Conservation (phyloP, 1,140 invertebrate species). For the Triops cancriformis region DNA sequence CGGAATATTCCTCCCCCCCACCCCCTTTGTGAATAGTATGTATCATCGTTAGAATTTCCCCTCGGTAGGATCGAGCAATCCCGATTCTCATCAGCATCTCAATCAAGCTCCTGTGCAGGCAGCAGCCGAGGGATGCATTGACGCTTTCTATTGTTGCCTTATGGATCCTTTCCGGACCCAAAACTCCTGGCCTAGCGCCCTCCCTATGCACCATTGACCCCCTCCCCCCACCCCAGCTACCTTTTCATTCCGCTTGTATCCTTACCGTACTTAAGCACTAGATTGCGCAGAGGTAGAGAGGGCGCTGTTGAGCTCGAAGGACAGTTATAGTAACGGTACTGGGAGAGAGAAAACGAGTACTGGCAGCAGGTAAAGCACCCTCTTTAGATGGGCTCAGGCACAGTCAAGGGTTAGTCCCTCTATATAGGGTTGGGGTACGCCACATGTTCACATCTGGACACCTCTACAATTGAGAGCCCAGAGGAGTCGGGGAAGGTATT, state of each 20-base stretch:
- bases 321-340: slow-evolving; percentile 1
- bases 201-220: background rate
- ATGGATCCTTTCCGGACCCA: background rate
- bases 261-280: background rate
- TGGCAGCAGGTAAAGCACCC: slow-evolving; percentile 9
- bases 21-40: background rate
- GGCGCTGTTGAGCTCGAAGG: background rate
- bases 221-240: background rate
- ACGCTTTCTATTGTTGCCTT: slow-evolving; percentile 7
- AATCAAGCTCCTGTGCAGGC: slow-evolving; percentile 12
- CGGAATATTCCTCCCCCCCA: background rate
- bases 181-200: background rate
- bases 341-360: background rate
- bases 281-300: background rate
- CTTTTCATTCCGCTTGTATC: background rate
- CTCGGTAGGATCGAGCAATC: background rate
- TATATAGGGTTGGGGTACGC: background rate
- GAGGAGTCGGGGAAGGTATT: background rate
- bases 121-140: slow-evolving; percentile 4
- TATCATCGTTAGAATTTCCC: slow-evolving; percentile 6
- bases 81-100: slow-evolving; percentile 12
- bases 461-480: background rate
- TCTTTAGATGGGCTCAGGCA: background rate
- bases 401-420: background rate
- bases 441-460: slow-evolving; percentile 13